Evolutionary conservation across 2,113 vertebrate species (phyloP), one percentile per base, ranked within the genome.

Genomic region (Myodes glareolus): DNA sequence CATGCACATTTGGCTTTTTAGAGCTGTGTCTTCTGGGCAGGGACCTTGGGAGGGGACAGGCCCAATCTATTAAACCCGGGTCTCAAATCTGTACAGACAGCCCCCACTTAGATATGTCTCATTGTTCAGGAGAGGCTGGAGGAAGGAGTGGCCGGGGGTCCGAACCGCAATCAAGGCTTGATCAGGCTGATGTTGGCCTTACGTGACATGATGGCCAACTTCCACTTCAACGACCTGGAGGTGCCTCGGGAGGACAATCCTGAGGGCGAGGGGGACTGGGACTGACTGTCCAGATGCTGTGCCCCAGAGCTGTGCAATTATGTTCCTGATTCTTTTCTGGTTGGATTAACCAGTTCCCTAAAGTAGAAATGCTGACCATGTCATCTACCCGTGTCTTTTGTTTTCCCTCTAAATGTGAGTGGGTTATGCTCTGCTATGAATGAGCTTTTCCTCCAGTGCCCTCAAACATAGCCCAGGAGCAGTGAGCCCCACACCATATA

Each of bases 181-280:
- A 99, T 99, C 97, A 98, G 99, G 93, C 99, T 99, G 10, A 99
- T 99, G 99, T 99, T 99, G 61, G 99, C 99, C 10, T 99, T 99
- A 99, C 99, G 99, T 33, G 99, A 99, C 98, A 99, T 99, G 99
- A 98, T 99, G 98, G 99, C 99, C 42, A 99, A 99, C 98, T 99
- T 99, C 98, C 99, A 99, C 97, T 99, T 99, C 97, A 99, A 99
- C 87, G 99, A 99, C 97, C 78, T 72, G 31, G 98, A 99, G 98
- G 85, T 99, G 55, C 55, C 98, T 68, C 98, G 98, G 47, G 94
- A 99, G 70, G 98, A 99, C 99, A 98, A 98, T 95, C 89, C 98
- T 0, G 98, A 99, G 88, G 96, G 97, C 81, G 99, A 99, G 0
- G 99, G 99, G 0, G 99, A 99, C 82, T 99, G 98, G 92, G 99